Conservation (phyloP, 2,888 invertebrate genomes). For the Quadroppia sp. region DNA sequence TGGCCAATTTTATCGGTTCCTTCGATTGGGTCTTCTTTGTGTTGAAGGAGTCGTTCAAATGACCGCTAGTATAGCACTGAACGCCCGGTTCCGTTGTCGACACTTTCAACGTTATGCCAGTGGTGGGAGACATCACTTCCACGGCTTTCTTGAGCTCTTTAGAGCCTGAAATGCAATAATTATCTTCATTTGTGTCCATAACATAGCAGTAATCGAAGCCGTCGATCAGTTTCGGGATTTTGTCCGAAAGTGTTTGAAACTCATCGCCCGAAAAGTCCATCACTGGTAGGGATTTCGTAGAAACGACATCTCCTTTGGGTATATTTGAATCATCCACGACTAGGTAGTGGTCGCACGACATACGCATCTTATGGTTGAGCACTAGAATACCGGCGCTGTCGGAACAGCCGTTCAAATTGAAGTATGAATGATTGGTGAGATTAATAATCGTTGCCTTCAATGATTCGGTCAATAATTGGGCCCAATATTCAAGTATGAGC, state of each 20-base stretch:
- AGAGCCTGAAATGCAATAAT: conserved; percentile 61
- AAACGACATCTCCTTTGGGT: conserved; percentile 61
- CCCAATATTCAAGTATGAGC: conserved; percentile 66
- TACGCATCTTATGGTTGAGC: conserved; percentile 48
- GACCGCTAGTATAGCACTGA: conserved; percentile 81
- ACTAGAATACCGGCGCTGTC: conserved; percentile 37
- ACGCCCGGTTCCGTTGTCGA: conserved; percentile 83
- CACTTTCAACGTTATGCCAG: conserved; percentile 71
- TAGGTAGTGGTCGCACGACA: conserved; percentile 73
- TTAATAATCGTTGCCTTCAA: conserved; percentile 66
- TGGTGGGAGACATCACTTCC: conserved; percentile 51
- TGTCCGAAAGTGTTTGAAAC: conserved; percentile 62
- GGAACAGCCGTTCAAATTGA: conserved; percentile 69
- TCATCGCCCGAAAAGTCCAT: conserved; percentile 65
- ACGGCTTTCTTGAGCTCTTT: neutral
- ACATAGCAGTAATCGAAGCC: conserved; percentile 83
- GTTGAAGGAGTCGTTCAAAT: conserved; percentile 45
- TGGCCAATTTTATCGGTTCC: conserved; percentile 59
- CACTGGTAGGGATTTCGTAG: conserved; percentile 56
- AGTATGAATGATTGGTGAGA: conserved; percentile 81
- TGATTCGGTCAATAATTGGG: neutral
- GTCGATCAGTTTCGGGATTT: conserved; percentile 59
- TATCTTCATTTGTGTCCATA: conserved; percentile 61
- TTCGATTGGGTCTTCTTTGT: conserved; percentile 21
- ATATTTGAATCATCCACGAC: conserved; percentile 66